These are phyloP conservation scores for Pteronotus mesoamericanus DNA, from an alignment of 2,797 vertebrate species.

Conservation along the genomic window DNA sequence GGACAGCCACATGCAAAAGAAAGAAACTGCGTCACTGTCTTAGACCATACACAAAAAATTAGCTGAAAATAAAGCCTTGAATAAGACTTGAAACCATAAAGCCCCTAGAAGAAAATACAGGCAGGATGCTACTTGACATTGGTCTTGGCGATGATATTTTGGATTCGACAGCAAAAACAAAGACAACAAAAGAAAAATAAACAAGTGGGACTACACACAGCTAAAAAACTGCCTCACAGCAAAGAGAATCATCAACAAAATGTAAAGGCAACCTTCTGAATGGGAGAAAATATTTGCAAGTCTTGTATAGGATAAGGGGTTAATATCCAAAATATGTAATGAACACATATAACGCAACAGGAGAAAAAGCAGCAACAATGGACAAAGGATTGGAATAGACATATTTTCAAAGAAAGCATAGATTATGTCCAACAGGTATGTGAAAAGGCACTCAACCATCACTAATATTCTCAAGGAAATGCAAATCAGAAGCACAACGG, in stretches of 20 bases:
- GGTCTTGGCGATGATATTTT: not conserved
- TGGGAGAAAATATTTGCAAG: not conserved
- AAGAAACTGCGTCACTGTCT: not conserved
- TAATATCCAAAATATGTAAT: not conserved
- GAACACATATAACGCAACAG: not conserved
- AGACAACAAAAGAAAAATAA: not conserved
- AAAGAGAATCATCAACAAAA: not conserved
- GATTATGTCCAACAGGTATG: not conserved
- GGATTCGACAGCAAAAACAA: not conserved
- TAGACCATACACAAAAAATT: not conserved
- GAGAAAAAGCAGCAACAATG: not conserved
- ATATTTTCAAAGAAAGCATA: not conserved
- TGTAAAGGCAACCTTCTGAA: not conserved
- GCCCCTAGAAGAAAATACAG: not conserved
- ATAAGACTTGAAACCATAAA: not conserved
- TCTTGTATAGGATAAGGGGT: not conserved
- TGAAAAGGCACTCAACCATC: not conserved
- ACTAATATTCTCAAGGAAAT: not conserved
- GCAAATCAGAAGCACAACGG: not conserved
- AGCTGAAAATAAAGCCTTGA: not conserved
- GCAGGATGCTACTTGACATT: not conserved
- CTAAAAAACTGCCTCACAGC: not conserved
- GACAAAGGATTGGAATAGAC: not conserved
- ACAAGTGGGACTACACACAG: not conserved
- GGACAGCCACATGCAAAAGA: not conserved